These are phyloP conservation scores for Drosophila pseudotakahashii DNA, from an alignment of 2,888 invertebrate species.

Conservation along the genomic window DNA sequence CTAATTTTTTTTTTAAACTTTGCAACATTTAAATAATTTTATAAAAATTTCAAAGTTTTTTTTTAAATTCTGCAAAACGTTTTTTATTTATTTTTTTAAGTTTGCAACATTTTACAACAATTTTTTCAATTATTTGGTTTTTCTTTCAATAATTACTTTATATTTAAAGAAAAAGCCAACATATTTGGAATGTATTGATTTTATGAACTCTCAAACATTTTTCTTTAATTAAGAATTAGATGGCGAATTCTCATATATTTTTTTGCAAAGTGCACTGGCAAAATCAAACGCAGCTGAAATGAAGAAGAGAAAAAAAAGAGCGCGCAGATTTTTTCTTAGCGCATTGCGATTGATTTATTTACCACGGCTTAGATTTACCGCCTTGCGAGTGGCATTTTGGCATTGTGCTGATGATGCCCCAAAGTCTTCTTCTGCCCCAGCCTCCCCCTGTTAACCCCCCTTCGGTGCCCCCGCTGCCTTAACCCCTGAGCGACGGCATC, in stretches of 20 bases:
- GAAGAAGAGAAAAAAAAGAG: conserved; percentile 44
- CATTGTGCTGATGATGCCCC: conserved; percentile 76
- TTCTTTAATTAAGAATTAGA: neutral
- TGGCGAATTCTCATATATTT: neutral
- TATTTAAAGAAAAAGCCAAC: no score
- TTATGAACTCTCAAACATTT: no score
- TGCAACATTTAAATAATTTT: neutral
- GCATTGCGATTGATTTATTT: conserved; percentile 81
- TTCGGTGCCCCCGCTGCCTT: conserved; percentile 1
- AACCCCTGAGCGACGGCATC: conserved; percentile 33
- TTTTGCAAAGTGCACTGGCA: conserved; percentile 14
- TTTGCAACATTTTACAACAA: no score
- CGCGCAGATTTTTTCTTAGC: conserved; percentile 48
- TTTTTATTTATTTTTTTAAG: no score
- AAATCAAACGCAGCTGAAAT: conserved; percentile 42
- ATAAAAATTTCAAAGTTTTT: no score
- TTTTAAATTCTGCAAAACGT: no score
- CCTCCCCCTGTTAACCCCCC: conserved; percentile 3
- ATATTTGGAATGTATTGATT: no score
- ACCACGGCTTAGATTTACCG: conserved; percentile 80
- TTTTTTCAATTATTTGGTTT: no score
- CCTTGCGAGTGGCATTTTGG: conserved; percentile 76
- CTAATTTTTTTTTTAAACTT: no score
- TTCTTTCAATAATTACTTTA: no score
- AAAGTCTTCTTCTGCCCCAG: conserved; percentile 36